Percentiles rank a stretch among this genome's conserved stretches.
Conservation (phyloP, 1,140 invertebrate genomes). For the Leptonema lineaticorne region DNA sequence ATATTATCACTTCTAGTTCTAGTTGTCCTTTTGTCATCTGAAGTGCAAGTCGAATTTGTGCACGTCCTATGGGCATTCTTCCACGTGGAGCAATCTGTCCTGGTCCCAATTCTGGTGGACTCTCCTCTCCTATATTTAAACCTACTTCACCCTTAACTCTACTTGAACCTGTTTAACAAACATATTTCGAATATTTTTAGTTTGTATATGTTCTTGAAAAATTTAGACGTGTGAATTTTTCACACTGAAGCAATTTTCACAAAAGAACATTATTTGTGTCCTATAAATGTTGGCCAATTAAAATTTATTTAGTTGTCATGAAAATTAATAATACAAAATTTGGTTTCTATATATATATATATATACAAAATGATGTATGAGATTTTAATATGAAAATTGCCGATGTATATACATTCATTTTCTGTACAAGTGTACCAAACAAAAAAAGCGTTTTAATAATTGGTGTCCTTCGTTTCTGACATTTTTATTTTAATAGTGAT, state of each 20-base stretch:
- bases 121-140: conserved; percentile 46
- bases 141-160: conserved; percentile 43
- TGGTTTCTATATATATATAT: too few species aligned
- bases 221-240: background rate
- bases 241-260: background rate
- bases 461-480: too few species aligned
- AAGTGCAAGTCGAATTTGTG: conserved; percentile 84
- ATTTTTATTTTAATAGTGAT: too few species aligned
- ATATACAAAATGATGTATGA: too few species aligned
- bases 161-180: conserved; percentile 31
- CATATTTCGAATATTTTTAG: background rate
- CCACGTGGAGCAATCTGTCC: conserved; percentile 76
- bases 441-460: too few species aligned
- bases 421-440: too few species aligned
- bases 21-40: conserved; percentile 88
- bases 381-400: too few species aligned
- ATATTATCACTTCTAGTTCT: conserved; percentile 74
- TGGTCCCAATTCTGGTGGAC: conserved; percentile 64
- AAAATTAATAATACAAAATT: too few species aligned
- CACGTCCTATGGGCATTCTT: conserved; percentile 66
- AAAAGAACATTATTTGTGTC: too few species aligned
- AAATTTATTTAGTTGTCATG: too few species aligned
- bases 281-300: too few species aligned
- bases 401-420: too few species aligned
- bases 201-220: background rate